Evolutionary conservation across 2,888 invertebrate species (phyloP), one percentile per base, ranked within the genome.

Genomic region (Dascillus cervinus): DNA sequence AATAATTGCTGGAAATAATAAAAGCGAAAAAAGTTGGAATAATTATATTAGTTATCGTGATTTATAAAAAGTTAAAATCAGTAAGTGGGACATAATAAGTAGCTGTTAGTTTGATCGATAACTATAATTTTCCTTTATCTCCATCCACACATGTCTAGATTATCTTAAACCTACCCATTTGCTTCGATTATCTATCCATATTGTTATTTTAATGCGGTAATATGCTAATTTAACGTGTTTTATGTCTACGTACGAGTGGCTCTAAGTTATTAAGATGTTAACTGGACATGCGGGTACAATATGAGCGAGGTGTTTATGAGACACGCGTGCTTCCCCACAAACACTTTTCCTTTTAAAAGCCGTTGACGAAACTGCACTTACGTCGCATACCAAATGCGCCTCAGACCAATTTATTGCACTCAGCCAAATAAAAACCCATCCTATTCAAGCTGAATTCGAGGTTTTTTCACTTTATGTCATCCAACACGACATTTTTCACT

Each of bases 61-160:
- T 44, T 46, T 44, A 45, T 42, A 29, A 36, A 44, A 40, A 39
- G 41, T 29, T 39, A 41, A 42, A 44, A 44, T 44, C 44, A 43
- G 43, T 46, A 46, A 38, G 58, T 44, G 57, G 54, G 49, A 53
- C 47, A 55, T 63, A 62, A 62, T 63, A 58, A 62, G 59, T 54
- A 57, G 59, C 58, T 58, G 56, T 54, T 52, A 47, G 43, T 47
- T 44, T 40, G 48, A 46, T 48, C 41, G 59, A 63, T 63, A 51
- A 62, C 63, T 62, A 55, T 63, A 62, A 63, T 63, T 61, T 61
- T 48, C 51, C 47, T 51, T 49, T 54, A 56, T 56, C 54, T 52
- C 37, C 53, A 49, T 58, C 55, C 56, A 56, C 55, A 56, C 50
- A 54, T 55, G 53, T 53, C 52, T 52, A 49, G 52, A 52, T 58